phyloP scores from a whole-genome alignment of 2,113 vertebrate genomes.

The Struthio camelus region DNA sequence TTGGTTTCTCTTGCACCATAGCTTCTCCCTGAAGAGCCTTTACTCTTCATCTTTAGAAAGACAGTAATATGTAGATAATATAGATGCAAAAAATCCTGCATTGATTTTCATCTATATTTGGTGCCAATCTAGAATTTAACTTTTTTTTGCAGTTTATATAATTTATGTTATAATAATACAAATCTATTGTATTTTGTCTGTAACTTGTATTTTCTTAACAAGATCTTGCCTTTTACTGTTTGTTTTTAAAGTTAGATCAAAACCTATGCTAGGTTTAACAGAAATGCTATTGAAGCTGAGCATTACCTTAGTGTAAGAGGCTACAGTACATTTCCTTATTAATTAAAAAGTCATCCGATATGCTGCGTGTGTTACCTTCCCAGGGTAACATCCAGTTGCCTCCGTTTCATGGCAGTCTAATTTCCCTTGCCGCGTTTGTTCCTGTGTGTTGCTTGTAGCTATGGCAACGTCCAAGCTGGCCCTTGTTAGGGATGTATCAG shows the following conservation, averaged over 20 bases:
- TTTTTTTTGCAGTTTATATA: neutral
- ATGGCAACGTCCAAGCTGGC: conserved; percentile 7
- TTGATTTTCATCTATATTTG: neutral
- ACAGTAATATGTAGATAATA: neutral
- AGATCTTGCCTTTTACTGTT: neutral
- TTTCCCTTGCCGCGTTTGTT: neutral
- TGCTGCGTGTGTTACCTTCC: neutral
- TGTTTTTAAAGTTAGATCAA: neutral
- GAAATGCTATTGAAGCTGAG: neutral
- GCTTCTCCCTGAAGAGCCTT: neutral
- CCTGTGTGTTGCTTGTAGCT: conserved; percentile 25
- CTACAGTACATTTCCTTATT: neutral
- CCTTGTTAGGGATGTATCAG: neutral
- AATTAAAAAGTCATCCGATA: neutral
- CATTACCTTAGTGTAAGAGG: neutral
- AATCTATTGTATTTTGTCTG: neutral
- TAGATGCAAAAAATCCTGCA: neutral
- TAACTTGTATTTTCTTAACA: neutral
- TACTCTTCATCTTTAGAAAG: neutral
- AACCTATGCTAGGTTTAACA: neutral
- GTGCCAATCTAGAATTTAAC: neutral
- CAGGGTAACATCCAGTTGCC: neutral
- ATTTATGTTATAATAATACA: neutral
- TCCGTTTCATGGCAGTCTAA: conserved; percentile 12
- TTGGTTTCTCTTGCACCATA: neutral